phyloP scores from a whole-genome alignment of 2,888 invertebrate species.

The Aphelenchoides bicaudatus region DNA sequence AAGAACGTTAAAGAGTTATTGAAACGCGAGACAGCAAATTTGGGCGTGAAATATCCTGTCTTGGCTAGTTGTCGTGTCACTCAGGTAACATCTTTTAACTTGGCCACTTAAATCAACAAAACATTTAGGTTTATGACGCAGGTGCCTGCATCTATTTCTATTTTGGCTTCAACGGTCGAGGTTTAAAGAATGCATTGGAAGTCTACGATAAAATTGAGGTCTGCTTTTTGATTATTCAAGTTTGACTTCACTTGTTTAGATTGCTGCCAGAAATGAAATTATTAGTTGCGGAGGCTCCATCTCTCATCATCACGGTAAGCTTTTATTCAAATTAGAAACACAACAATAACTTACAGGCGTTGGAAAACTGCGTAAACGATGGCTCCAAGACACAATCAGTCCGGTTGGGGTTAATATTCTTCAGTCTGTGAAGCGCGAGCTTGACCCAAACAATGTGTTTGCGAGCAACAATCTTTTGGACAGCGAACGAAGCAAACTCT shows the following conservation, averaged over 20 bases:
- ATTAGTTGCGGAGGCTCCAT: constrained; percentile 83
- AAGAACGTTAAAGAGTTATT: constrained; percentile 82
- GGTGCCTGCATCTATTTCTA: constrained; percentile 95
- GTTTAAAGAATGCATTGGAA: constrained; percentile 29
- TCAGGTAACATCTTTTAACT: background rate
- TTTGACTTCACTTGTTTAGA: constrained; percentile 60
- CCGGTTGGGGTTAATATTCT: constrained; percentile 75
- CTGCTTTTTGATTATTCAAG: background rate
- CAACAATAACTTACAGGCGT: no score
- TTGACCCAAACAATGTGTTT: constrained; percentile 93
- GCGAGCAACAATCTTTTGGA: constrained; percentile 76
- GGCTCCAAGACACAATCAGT: constrained; percentile 81
- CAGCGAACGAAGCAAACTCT: constrained; percentile 13
- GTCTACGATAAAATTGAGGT: constrained; percentile 82
- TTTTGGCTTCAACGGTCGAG: constrained; percentile 67
- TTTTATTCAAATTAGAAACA: no score
- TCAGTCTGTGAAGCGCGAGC: constrained; percentile 75
- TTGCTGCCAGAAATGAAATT: constrained; percentile 83
- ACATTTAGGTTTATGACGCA: constrained; percentile 94
- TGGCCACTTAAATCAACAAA: constrained; percentile 61
- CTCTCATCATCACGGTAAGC: constrained; percentile 32
- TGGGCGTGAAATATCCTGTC: constrained; percentile 64
- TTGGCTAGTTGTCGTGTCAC: constrained; percentile 63
- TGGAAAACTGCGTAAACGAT: constrained; percentile 82
- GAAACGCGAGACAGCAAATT: constrained; percentile 64